Evolutionary conservation across 1,140 invertebrate species (phyloP), one percentile per base, ranked within the genome.

Genomic region (Drosophila obscura): DNA sequence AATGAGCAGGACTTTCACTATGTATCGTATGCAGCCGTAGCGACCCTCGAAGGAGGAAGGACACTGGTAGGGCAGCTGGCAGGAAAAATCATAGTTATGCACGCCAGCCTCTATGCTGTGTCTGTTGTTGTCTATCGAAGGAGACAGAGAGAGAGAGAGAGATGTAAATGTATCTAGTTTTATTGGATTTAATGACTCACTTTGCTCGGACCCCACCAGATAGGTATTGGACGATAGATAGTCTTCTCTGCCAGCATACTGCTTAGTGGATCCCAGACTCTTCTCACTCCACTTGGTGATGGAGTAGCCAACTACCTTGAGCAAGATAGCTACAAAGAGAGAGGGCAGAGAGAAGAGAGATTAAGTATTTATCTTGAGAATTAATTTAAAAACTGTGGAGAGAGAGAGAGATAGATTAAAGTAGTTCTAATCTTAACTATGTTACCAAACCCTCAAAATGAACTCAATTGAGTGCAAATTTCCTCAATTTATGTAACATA

Each of bases 41-140:
- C 94, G 93, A 0, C 95, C 95, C 85, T 96, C 95, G 92, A 96
- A 96, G 41, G 95, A 96, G 53, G 95, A 94, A 2, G 94, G 95
- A 51, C 94, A 92, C 67, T 93, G 93, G 19, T 91, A 84, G 16
- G 95, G 94, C 41, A 95, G 81, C 28, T 92, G 91, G 62, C 92
- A 94, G 13, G 91, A 92, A 79, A 95, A 95, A 19, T 93, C 94
- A 79, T 94, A 95, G 16, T 74, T 91, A 69, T 95, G 93, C 22
- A 93, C 92, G 13, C 94, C 94, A 15, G 91, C 68, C 49, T 92
- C 59, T 91, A 93, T 76, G 93, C 80, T 77, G 93, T 92, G 92
- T 58, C 77, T 76, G 24, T 72, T 60, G 19, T 60, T 88, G 53
- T 55, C 83, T 89, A 92, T 89, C 84, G 80, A 39, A 90, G 92